Base-by-base conservation (phyloP, 2,113 vertebrate species). In the Scalopus aquaticus region DNA sequence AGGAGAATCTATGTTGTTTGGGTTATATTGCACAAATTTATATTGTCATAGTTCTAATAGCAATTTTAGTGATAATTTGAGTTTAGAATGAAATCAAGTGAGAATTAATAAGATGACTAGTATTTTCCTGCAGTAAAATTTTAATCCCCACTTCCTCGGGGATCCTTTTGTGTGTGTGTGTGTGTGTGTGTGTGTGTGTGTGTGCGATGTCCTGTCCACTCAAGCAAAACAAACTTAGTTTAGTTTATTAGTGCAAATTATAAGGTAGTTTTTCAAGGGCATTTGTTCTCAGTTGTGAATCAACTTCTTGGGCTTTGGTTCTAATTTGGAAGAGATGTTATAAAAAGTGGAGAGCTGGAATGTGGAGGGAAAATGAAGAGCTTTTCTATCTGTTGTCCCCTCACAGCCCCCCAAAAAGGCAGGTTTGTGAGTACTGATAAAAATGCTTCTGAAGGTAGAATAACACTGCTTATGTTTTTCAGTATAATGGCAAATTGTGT, bases 61-160 rank as follows among this genome's bases (percentile, higher is more conserved):
- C 58, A 73, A 0, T 89, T 79, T 88, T 72, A 69, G 42, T n/a
- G 60, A 17, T 73, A 62, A 74, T 67, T 80, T 82, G 49, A 83
- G 20, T 92, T 91, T 64, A 4, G 28, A 30, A 51, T 73, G 44
- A 78, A 92, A 82, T 91, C n/a, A 90, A 39, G 1, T 62, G 42
- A 88, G 39, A 76, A 39, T 76, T 90, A 60, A 22, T 62, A 37
- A 37, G 13, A 37, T 88, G 72, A 73, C 35, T 24, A 64, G 22
- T 95, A 73, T 62, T 95, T 6, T 69, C 20, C n/a, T 70, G 51
- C 56, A 70, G 30, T 82, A 72, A 84, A 82, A 65, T 77, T 81
- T 81, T 90, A 89, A 67, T 70, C n/a, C 28, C 3, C 32, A 42
- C 5, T 24, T 65, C 26, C 51, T 89, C 10, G 85, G 39, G 74